A percentile compares a stretch with the other conserved stretches of the same genome.
These are phyloP conservation scores for Phyllostomus discolor DNA, from an alignment of 2,113 vertebrate genomes.

Conservation along the genomic window DNA sequence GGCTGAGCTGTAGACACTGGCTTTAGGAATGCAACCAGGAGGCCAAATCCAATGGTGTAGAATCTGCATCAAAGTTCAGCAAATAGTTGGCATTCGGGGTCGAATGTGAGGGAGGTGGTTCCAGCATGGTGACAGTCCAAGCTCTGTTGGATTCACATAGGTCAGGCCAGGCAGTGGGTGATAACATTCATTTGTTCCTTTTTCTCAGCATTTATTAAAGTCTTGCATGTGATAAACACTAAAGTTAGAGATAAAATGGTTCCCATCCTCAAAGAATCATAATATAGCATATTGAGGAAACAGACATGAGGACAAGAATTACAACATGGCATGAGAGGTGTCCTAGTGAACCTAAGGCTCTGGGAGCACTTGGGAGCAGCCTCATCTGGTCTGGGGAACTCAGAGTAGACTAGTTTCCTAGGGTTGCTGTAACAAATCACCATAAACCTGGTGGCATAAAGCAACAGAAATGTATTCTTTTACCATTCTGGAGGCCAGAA, in stretches of 20 bases:
- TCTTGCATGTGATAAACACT: neutral
- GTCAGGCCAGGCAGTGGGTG: neutral
- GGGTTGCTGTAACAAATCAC: neutral
- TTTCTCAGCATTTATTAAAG: neutral
- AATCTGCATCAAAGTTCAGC: neutral
- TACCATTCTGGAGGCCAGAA: neutral
- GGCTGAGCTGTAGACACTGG: neutral
- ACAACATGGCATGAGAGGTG: neutral
- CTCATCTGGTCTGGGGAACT: neutral
- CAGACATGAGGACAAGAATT: neutral
- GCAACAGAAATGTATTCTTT: neutral
- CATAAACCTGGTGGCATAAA: neutral
- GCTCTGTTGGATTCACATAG: neutral
- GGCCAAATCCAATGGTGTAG: neutral
- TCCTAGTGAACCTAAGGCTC: neutral
- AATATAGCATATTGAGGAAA: neutral
- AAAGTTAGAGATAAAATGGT: neutral
- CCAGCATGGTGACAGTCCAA: neutral
- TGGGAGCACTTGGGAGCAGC: neutral
- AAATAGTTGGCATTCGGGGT: neutral
- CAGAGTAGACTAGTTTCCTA: neutral
- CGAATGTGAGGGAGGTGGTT: neutral
- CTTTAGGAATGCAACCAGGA: neutral
- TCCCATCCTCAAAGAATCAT: neutral
- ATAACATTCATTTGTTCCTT: neutral